Conservation (phyloP, 2,888 invertebrate genomes). For the Nomada fabriciana region DNA sequence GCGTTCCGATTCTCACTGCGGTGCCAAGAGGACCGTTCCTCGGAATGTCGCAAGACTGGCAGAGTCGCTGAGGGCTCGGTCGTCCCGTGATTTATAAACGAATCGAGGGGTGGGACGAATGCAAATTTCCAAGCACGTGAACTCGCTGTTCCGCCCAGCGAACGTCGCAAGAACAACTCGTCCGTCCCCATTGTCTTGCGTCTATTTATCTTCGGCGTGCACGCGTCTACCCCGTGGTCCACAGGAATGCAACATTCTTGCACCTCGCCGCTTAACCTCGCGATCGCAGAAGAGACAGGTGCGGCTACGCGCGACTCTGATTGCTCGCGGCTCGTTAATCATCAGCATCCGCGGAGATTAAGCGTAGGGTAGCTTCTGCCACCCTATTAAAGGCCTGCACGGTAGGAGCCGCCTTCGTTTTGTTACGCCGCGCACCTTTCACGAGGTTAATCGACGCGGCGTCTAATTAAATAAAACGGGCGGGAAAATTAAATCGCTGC, state of each 20-base stretch:
- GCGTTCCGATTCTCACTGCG: conserved; percentile 48
- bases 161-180: conserved; percentile 66
- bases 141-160: conserved; percentile 72
- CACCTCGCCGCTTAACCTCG: conserved; percentile 65
- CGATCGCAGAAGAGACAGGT: conserved; percentile 67
- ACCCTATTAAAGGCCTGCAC: conserved; percentile 63
- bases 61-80: conserved; percentile 40
- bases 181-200: conserved; percentile 79
- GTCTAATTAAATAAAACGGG: conserved; percentile 69
- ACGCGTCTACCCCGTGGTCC: conserved; percentile 32
- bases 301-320: conserved; percentile 47
- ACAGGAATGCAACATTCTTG: conserved; percentile 62
- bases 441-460: conserved; percentile 63
- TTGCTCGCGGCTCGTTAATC: conserved; percentile 70
- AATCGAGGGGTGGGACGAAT: conserved; percentile 77
- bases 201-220: conserved; percentile 78
- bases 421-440: conserved; percentile 12
- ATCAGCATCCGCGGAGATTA: conserved; percentile 70
- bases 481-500: conserved; percentile 35
- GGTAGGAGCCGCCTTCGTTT: conserved; percentile 54
- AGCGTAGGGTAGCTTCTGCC: conserved; percentile 63
- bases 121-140: conserved; percentile 81
- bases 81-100: conserved; percentile 81
- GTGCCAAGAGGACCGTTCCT: conserved; percentile 50
- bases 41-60: conserved; percentile 41